A percentile compares a stretch with the other conserved stretches of the same genome.
phyloP scores from a whole-genome alignment of 2,888 invertebrate species.

The Spilarctia lutea region DNA sequence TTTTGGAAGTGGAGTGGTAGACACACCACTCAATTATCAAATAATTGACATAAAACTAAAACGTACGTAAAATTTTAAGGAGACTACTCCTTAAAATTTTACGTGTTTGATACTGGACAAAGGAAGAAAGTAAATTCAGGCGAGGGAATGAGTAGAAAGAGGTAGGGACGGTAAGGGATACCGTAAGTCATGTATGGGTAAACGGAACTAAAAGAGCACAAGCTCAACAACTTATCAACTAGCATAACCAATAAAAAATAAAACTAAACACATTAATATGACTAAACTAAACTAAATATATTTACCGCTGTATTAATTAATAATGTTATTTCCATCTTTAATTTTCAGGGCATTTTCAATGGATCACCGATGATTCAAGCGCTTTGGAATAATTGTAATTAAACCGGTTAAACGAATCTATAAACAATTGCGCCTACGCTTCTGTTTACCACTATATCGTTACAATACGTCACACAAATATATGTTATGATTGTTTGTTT shows the following conservation, averaged over 20 bases:
- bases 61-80: too few relatives aligned
- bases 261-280: not conserved
- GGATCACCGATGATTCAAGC: slow-evolving; percentile 35
- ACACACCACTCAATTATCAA: too few relatives aligned
- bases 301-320: not conserved
- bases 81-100: too few relatives aligned
- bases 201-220: too few relatives aligned
- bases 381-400: slow-evolving; percentile 43
- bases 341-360: slow-evolving; percentile 47
- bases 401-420: slow-evolving; percentile 56
- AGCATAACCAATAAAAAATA: not conserved
- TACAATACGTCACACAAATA: slow-evolving; percentile 12
- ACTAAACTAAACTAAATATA: not conserved
- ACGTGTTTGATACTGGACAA: too few relatives aligned
- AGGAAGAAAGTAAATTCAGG: too few relatives aligned
- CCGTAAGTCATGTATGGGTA: too few relatives aligned
- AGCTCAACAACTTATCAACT: not conserved
- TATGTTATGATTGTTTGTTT: slow-evolving; percentile 42
- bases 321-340: not conserved
- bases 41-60: too few relatives aligned
- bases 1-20: too few relatives aligned
- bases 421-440: slow-evolving; percentile 68
- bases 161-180: too few relatives aligned
- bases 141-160: too few relatives aligned
- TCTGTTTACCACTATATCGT: slow-evolving; percentile 64